These are phyloP conservation scores for Edolisoma coerulescens DNA, from an alignment of 2,113 vertebrate genomes.

Conservation along the genomic window DNA sequence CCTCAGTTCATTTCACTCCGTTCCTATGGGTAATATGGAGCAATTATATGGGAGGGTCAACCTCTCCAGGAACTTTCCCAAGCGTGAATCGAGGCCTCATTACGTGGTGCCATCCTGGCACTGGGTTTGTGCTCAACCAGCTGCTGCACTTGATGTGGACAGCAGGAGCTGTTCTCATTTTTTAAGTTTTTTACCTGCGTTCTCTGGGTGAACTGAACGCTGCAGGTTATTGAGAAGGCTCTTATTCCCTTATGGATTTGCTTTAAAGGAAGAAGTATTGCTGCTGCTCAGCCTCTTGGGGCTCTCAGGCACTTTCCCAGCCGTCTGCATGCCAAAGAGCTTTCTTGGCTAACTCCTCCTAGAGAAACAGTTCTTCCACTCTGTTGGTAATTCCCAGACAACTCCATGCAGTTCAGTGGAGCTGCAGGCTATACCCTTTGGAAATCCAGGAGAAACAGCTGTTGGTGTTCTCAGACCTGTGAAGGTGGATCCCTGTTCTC, in stretches of 20 bases:
- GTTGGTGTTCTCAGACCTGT: not conserved
- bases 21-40: conserved; percentile 53
- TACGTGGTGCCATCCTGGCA: not conserved
- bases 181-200: not conserved
- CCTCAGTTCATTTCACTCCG: not conserved
- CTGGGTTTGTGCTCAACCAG: not conserved
- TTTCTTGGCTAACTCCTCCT: conserved; percentile 46
- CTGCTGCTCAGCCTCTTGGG: conserved; percentile 26
- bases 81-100: not conserved
- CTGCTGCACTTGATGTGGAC: not conserved
- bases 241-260: conserved; percentile 3
- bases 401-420: not conserved
- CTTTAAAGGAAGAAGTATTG: conserved; percentile 6
- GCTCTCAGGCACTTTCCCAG: not conserved
- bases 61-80: conserved; percentile 22
- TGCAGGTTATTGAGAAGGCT: not conserved
- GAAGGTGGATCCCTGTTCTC: not conserved
- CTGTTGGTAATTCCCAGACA: not conserved
- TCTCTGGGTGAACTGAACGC: not conserved
- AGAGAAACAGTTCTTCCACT: not conserved
- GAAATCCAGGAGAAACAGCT: not conserved
- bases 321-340: conserved; percentile 37
- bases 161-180: not conserved
- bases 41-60: conserved; percentile 21
- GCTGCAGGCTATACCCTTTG: not conserved